phyloP scores from a whole-genome alignment of 2,113 vertebrate genomes.

The Nannospalax galili region DNA sequence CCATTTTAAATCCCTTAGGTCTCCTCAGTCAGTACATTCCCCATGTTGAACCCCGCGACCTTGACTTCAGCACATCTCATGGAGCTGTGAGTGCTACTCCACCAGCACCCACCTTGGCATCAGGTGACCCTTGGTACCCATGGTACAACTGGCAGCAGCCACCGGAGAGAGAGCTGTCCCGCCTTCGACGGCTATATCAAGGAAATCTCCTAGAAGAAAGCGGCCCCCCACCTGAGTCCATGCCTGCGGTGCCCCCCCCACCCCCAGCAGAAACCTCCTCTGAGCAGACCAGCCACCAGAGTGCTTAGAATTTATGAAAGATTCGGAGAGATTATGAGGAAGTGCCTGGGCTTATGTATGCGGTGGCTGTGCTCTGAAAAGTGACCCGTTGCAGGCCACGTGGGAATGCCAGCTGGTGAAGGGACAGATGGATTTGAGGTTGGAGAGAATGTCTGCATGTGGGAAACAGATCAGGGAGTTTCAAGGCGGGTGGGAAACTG shows the following conservation, averaged over 20 bases:
- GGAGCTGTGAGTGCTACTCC: conserved; percentile 90
- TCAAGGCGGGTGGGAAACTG: background rate
- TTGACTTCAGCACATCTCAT: conserved; percentile 90
- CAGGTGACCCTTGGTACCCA: conserved; percentile 87
- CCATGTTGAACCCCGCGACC: conserved; percentile 83
- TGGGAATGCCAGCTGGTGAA: background rate
- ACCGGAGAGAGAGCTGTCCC: conserved; percentile 85
- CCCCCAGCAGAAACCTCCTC: background rate
- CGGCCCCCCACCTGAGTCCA: conserved; percentile 37
- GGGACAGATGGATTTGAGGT: background rate
- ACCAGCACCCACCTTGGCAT: conserved; percentile 74
- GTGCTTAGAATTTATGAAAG: background rate
- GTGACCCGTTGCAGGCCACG: background rate
- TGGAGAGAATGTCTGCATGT: background rate
- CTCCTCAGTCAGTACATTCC: conserved; percentile 87
- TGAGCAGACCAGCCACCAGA: background rate
- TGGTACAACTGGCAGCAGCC: conserved; percentile 91
- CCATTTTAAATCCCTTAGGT: conserved; percentile 83
- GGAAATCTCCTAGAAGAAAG: conserved; percentile 86
- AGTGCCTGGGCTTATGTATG: background rate
- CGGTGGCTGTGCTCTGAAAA: background rate
- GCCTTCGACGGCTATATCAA: conserved; percentile 88
- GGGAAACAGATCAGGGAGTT: background rate
- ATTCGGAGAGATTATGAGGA: background rate
- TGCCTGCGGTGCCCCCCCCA: background rate